Base-by-base conservation (phyloP, 92 coral and sea anemone genomes). In the Porites divaricata region DNA sequence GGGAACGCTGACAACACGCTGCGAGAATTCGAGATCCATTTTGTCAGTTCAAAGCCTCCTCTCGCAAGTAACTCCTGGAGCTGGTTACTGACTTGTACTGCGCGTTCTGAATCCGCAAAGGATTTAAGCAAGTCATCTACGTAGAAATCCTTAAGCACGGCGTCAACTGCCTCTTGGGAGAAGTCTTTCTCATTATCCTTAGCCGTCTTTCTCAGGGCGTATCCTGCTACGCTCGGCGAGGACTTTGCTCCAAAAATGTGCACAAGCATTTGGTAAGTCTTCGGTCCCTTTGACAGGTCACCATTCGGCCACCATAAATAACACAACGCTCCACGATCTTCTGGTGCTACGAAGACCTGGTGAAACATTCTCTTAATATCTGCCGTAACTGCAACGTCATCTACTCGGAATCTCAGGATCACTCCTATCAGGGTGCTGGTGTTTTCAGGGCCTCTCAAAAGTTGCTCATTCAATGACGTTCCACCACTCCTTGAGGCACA, bases 251-350 rank as follows among this genome's bases (percentile, higher is more conserved):
- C 85, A 66, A 84, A 88, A 24, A 88, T 88, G 74, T 88, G 88
- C 15, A 88, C 88, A 0, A 88, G 64, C 91, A 88, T 88, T 81
- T 35, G 79, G 81, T 89, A 64, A 6, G 93, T 80, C 80, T 77
- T 67, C 48, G 89, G 88, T 12, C 86, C 85, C 25, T 78, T 65
- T 3, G 91, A 35, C 49, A 85, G 14, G 67, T 93, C 90, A 8
- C 91, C 91, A 52, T 51, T 54, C 24, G 87, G 85, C 97, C 97
- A 93, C 94, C 92, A 88, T 78, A 93, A 72, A 26, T 88, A 93
- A 53, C 94, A 86, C 28, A 88, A 75, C 4, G 88, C 92, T 12
- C 93, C 94, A 26, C 95, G 85, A 59, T 92, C 93, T 21, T 89
- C 93, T 35, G 91, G 95, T 20, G 90, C 89, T 21, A 93, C 91